A percentile compares a stretch with the other conserved stretches of the same genome.
These are phyloP conservation scores for Pseudococcus longispinus DNA, from an alignment of 2,888 invertebrate species.

Conservation along the genomic window DNA sequence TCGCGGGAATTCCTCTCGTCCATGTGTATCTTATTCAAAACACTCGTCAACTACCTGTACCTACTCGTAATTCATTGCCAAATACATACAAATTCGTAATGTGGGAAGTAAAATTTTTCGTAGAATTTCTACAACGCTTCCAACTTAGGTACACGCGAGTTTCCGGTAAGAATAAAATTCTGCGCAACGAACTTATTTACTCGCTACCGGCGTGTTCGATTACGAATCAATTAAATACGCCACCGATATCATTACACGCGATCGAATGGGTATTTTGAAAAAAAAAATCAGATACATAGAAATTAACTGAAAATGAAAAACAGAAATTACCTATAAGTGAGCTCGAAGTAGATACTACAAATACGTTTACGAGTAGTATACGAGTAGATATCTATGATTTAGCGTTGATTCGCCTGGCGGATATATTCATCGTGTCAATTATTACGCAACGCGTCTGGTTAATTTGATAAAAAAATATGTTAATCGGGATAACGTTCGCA, in stretches of 20 bases:
- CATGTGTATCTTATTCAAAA: too few species aligned
- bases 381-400: too few species aligned
- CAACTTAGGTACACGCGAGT: too few species aligned
- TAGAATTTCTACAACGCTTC: too few species aligned
- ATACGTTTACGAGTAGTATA: too few species aligned
- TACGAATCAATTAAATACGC: neutral
- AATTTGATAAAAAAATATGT: conserved; percentile 5
- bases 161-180: too few species aligned
- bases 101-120: too few species aligned
- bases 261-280: neutral
- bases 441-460: neutral
- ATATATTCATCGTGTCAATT: neutral
- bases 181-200: neutral
- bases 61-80: too few species aligned
- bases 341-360: neutral
- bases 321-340: neutral
- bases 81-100: too few species aligned
- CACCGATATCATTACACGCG: neutral
- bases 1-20: too few species aligned
- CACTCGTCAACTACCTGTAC: too few species aligned
- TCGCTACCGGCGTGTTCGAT: neutral
- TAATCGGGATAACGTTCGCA: neutral
- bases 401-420: neutral
- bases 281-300: neutral
- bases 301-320: neutral